phyloP scores from a whole-genome alignment of 2,797 vertebrate genomes.

The Crax fasciolata region DNA sequence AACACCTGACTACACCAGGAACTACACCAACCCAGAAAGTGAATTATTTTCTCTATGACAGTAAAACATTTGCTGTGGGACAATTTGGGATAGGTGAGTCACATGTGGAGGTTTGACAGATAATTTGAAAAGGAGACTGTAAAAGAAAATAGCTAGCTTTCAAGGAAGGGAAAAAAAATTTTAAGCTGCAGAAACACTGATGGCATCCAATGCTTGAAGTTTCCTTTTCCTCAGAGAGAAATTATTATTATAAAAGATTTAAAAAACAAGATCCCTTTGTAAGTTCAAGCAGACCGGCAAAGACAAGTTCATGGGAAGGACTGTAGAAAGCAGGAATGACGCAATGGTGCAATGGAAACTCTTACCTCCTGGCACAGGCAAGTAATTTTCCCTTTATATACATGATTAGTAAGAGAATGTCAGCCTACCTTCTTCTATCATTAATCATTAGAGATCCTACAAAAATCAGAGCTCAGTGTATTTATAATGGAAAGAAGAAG shows the following conservation, averaged over 20 bases:
- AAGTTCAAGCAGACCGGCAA: neutral
- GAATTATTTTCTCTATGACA: neutral
- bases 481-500: neutral
- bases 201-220: neutral
- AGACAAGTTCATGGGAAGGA: neutral
- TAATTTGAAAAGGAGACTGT: neutral
- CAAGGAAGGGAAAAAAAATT: neutral
- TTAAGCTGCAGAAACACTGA: neutral
- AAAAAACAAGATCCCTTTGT: neutral
- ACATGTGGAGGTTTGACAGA: constrained; percentile 19
- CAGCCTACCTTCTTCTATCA: neutral
- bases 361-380: neutral
- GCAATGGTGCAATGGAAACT: neutral
- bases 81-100: neutral
- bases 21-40: neutral
- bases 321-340: neutral
- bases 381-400: neutral
- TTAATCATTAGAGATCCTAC: neutral
- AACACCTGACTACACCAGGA: neutral
- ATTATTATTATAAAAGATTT: neutral
- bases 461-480: neutral
- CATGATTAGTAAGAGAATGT: constrained; percentile 3
- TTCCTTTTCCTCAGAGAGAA: neutral
- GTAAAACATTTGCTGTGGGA: neutral
- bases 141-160: constrained; percentile 21